Percentiles rank a stretch among this genome's conserved stretches.
These are phyloP conservation scores for Conopomorpha cramerella DNA, from an alignment of 1,140 invertebrate genomes.

Conservation along the genomic window DNA sequence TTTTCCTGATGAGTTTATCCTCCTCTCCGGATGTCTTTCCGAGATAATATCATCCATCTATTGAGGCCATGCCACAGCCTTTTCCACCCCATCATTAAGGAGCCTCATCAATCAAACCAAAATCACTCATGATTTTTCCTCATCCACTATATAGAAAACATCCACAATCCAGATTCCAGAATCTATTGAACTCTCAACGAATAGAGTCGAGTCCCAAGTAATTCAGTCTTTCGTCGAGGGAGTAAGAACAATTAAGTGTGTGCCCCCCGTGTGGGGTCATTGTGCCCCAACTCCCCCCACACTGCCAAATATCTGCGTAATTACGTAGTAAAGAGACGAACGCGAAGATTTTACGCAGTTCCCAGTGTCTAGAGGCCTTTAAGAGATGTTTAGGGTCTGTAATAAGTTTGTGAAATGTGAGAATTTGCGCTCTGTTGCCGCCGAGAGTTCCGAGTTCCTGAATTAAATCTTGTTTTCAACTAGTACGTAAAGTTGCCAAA, in stretches of 20 bases:
- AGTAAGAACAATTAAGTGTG: conserved; percentile 30
- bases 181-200: background rate
- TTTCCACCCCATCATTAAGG: background rate
- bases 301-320: conserved; percentile 24
- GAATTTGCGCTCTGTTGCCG: no score
- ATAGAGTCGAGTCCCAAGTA: conserved; percentile 11
- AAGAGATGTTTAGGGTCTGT: conserved; percentile 8
- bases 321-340: conserved; percentile 25
- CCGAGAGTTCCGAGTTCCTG: no score
- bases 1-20: no score
- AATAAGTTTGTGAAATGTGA: conserved; percentile 11
- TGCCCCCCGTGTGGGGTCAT: no score
- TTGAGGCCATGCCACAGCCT: background rate
- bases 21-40: background rate
- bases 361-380: conserved; percentile 6
- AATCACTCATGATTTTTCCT: no score
- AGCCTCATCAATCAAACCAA: no score
- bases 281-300: conserved; percentile 9
- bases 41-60: background rate
- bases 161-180: background rate
- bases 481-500: no score
- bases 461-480: no score
- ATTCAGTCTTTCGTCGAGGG: conserved; percentile 12
- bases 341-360: conserved; percentile 42
- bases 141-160: no score